Evolutionary conservation across 2,113 vertebrate genomes (phyloP).

Genomic region (Carollia perspicillata): DNA sequence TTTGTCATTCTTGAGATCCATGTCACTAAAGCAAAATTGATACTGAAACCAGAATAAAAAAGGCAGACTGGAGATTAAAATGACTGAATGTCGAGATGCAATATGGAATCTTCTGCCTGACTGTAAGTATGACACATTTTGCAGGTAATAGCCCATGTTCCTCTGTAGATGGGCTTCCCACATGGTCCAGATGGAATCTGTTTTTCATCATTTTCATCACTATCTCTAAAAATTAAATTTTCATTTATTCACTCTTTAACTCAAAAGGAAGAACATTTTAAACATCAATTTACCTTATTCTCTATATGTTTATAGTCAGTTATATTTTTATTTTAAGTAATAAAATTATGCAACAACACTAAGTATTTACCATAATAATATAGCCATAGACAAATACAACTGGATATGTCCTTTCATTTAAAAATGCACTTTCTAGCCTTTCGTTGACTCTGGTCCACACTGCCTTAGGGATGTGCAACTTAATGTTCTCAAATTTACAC

Average conservation of each 20-base stretch:
- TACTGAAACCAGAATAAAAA: constrained; percentile 33
- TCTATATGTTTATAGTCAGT: background rate
- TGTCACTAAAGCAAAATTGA: constrained; percentile 22
- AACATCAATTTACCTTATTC: background rate
- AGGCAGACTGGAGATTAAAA: background rate
- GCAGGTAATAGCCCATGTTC: background rate
- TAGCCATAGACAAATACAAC: background rate
- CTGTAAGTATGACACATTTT: constrained; percentile 4
- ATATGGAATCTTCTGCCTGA: background rate
- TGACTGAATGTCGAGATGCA: background rate
- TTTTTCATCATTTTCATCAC: background rate
- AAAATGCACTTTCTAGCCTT: background rate
- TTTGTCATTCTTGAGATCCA: background rate
- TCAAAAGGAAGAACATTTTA: constrained; percentile 9
- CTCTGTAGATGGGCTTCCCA: background rate
- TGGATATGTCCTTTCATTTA: background rate
- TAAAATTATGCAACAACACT: background rate
- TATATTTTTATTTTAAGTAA: background rate
- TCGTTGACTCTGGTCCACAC: background rate
- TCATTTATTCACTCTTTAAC: background rate
- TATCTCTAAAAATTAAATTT: constrained; percentile 16
- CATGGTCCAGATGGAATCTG: background rate
- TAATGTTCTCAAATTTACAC: background rate
- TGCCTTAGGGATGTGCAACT: background rate
- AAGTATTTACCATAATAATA: background rate